Conservation (phyloP, 2,888 invertebrate genomes). For the Papilio protenor region DNA sequence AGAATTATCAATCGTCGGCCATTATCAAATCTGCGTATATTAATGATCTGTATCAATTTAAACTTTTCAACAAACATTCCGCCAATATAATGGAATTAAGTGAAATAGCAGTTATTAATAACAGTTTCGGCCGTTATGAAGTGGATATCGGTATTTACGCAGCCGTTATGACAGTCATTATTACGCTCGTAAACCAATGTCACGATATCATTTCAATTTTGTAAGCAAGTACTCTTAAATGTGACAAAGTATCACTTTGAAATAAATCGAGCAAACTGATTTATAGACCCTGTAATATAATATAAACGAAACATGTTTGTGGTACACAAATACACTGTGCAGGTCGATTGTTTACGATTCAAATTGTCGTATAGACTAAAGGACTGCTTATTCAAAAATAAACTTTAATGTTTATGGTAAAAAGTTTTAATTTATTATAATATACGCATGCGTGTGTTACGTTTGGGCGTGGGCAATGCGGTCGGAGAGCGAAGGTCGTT, state of each 20-base stretch:
- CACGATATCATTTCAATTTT: slow-evolving; percentile 44
- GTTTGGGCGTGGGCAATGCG: slow-evolving; percentile 64
- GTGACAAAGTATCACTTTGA: slow-evolving; percentile 74
- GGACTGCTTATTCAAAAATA: slow-evolving; percentile 49
- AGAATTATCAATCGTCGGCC: background rate
- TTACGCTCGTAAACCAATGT: slow-evolving; percentile 52
- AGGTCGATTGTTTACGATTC: slow-evolving; percentile 54
- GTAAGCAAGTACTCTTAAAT: slow-evolving; percentile 53
- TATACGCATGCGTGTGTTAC: slow-evolving; percentile 44
- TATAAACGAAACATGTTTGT: slow-evolving; percentile 70
- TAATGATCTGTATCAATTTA: slow-evolving; percentile 14
- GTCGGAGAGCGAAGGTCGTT: slow-evolving; percentile 84
- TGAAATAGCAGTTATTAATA: slow-evolving; percentile 35
- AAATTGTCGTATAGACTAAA: slow-evolving; percentile 50
- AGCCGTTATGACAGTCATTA: slow-evolving; percentile 46
- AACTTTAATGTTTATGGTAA: slow-evolving; percentile 46
- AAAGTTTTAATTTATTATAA: slow-evolving; percentile 46
- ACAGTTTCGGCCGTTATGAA: slow-evolving; percentile 26
- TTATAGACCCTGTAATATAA: slow-evolving; percentile 72
- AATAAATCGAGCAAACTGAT: slow-evolving; percentile 68
- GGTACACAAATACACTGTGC: slow-evolving; percentile 69
- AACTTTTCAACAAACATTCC: slow-evolving; percentile 35
- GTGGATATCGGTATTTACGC: slow-evolving; percentile 37
- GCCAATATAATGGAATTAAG: slow-evolving; percentile 22
- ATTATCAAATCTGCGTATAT: slow-evolving; percentile 2